phyloP scores from a whole-genome alignment of 2,888 invertebrate species.

The Meandrusa payeni region DNA sequence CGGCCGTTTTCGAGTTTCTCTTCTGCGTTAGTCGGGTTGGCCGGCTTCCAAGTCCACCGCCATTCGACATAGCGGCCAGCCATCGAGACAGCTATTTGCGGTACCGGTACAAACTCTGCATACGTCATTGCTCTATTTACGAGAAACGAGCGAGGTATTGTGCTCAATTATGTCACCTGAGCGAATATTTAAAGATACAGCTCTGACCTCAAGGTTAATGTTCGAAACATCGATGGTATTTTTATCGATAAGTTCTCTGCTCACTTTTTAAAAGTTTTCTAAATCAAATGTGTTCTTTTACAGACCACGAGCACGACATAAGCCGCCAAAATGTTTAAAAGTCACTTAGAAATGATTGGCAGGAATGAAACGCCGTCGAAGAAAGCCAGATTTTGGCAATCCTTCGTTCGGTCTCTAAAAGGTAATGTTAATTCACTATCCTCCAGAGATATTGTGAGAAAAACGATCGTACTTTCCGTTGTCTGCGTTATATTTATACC shows the following conservation, averaged over 20 bases:
- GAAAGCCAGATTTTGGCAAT: slow-evolving; percentile 97
- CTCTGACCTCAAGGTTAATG: slow-evolving; percentile 52
- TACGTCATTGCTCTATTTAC: slow-evolving; percentile 77
- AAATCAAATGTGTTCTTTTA: slow-evolving; percentile 33
- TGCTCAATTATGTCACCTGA: slow-evolving; percentile 70
- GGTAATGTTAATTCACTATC: too few relatives aligned
- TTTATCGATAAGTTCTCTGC: too few relatives aligned
- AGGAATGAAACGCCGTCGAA: slow-evolving; percentile 95
- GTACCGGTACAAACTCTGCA: slow-evolving; percentile 59
- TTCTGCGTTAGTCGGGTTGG: slow-evolving; percentile 56
- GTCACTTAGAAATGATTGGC: slow-evolving; percentile 96
- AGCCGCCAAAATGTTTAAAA: slow-evolving; percentile 92
- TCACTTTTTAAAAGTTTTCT: neutral
- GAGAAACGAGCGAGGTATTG: slow-evolving; percentile 59
- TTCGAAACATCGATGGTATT: neutral
- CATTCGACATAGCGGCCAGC: slow-evolving; percentile 65
- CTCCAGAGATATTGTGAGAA: too few relatives aligned
- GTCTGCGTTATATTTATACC: too few relatives aligned
- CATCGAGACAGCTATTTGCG: slow-evolving; percentile 67
- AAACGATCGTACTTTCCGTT: too few relatives aligned
- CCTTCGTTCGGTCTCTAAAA: slow-evolving; percentile 95
- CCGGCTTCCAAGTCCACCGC: slow-evolving; percentile 61
- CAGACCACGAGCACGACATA: slow-evolving; percentile 90
- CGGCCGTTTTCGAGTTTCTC: slow-evolving; percentile 66
- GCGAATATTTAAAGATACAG: slow-evolving; percentile 34